Evolutionary conservation across 2,888 invertebrate genomes (phyloP).

Genomic region (Blera fallax): DNA sequence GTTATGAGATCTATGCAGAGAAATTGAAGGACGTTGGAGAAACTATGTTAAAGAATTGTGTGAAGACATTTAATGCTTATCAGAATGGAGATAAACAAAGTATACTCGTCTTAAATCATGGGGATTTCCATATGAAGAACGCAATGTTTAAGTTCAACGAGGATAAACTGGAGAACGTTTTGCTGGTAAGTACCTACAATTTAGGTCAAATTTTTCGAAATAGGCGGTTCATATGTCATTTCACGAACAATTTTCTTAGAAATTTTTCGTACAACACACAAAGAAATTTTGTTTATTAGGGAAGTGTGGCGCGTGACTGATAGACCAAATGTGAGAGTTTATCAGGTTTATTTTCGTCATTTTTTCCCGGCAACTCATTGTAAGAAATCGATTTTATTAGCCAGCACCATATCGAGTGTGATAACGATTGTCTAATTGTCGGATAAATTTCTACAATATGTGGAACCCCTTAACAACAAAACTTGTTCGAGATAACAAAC

Average conservation of each 20-base stretch:
- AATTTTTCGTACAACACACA: no score
- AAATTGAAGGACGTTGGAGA: conserved; percentile 67
- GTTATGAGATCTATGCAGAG: conserved; percentile 57
- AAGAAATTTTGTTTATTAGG: no score
- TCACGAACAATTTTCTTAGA: no score
- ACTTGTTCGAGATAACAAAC: not conserved
- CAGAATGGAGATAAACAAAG: conserved; percentile 51
- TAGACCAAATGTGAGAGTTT: no score
- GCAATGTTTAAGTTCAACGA: conserved; percentile 75
- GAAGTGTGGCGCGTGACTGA: no score
- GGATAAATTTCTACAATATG: no score
- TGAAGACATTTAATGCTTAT: conserved; percentile 57
- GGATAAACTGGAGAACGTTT: not conserved
- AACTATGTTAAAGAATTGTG: conserved; percentile 41
- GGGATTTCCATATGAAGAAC: conserved; percentile 77
- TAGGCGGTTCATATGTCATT: no score
- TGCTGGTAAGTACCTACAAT: no score
- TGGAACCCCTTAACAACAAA: no score
- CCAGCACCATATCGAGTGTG: not conserved
- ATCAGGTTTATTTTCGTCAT: not conserved
- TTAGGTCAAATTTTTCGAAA: no score
- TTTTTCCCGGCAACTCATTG: no score
- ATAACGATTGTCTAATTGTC: not conserved
- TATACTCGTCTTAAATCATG: conserved; percentile 75
- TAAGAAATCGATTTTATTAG: not conserved